Percentiles rank a stretch among this genome's conserved stretches.
Conservation (phyloP, 2,797 vertebrate species). For the Tolypeutes matacus region DNA sequence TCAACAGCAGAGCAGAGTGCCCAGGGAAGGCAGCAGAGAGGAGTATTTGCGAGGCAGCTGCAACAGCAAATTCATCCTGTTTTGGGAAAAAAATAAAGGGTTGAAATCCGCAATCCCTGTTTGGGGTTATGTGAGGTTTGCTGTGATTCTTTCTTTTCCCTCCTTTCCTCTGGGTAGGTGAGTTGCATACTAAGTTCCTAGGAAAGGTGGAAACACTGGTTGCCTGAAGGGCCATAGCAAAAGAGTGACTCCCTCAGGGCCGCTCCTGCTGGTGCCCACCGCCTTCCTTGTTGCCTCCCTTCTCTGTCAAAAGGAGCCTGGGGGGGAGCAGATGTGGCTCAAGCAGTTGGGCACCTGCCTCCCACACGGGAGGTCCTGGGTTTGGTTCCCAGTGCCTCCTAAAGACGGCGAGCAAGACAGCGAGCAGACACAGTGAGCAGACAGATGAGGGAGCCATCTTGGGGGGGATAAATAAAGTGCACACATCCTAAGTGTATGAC, state of each 20-base stretch:
- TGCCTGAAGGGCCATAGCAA: constrained; percentile 91
- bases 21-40: background rate
- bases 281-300: constrained; percentile 51
- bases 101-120: constrained; percentile 33
- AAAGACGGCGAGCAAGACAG: too few relatives aligned
- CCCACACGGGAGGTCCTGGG: too few relatives aligned
- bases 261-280: constrained; percentile 75
- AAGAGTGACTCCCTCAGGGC: constrained; percentile 89
- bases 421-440: too few relatives aligned
- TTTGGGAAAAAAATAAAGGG: background rate
- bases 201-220: constrained; percentile 85
- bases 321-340: background rate
- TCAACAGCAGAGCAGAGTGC: background rate
- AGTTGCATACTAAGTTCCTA: constrained; percentile 88
- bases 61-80: background rate
- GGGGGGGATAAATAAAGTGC: too few relatives aligned
- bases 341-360: too few relatives aligned
- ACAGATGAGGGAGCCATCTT: too few relatives aligned
- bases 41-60: background rate
- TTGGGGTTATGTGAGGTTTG: constrained; percentile 64
- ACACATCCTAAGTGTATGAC: background rate
- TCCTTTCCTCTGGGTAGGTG: constrained; percentile 48
- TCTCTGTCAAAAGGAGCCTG: background rate
- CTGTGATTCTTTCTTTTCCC: constrained; percentile 29
- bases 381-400: too few relatives aligned